These are phyloP conservation scores for Copidosoma aretas DNA, from an alignment of 2,888 invertebrate species.

Conservation along the genomic window DNA sequence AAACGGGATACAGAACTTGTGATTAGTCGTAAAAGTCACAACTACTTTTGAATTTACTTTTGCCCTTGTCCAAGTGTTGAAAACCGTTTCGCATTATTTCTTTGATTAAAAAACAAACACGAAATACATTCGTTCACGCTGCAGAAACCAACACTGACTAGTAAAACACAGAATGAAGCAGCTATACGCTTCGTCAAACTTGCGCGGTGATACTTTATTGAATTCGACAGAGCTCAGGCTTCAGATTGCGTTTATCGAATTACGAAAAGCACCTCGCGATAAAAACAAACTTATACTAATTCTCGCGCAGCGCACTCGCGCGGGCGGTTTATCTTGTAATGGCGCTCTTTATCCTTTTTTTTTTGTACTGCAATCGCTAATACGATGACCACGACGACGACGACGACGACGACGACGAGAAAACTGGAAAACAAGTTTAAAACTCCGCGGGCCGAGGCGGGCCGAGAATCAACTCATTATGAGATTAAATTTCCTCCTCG, in stretches of 20 bases:
- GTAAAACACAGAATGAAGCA: not conserved
- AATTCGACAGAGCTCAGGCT: constrained; percentile 18
- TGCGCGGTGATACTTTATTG: constrained; percentile 7
- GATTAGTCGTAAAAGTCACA: too few species aligned
- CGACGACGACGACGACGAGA: too few species aligned
- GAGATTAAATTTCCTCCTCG: too few species aligned
- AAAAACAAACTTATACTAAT: constrained; percentile 1
- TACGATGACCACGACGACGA: too few species aligned
- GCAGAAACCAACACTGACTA: not conserved
- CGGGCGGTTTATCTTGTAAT: constrained; percentile 16
- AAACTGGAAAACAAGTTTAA: too few species aligned
- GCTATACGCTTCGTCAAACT: not conserved
- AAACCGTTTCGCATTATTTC: too few species aligned
- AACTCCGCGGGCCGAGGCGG: too few species aligned
- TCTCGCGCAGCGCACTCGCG: not conserved
- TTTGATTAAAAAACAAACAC: not conserved
- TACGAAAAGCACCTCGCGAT: constrained; percentile 6
- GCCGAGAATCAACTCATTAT: too few species aligned
- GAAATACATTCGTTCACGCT: not conserved
- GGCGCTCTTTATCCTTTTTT: not conserved
- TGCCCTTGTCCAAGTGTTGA: too few species aligned
- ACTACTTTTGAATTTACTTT: too few species aligned
- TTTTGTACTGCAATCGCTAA: not conserved
- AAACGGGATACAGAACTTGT: too few species aligned
- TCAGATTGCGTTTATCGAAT: constrained; percentile 30